Percentiles rank a stretch among this genome's conserved stretches.
Conservation (phyloP, 2,113 vertebrate genomes). For the Panthera leo region DNA sequence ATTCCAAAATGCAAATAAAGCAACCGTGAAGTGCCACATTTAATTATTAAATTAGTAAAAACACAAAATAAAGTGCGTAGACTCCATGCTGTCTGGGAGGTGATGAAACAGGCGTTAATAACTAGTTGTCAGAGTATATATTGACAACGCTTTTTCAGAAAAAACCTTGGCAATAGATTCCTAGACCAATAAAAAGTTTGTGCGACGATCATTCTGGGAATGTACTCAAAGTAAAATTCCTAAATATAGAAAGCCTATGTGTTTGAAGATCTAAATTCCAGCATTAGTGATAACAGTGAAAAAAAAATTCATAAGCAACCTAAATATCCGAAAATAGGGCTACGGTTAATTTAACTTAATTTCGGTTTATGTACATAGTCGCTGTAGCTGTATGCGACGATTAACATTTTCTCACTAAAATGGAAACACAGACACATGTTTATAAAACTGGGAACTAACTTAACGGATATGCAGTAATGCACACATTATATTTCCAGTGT, state of each 20-base stretch:
- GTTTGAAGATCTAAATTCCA: constrained; percentile 52
- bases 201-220: constrained; percentile 53
- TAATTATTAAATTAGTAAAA: constrained; percentile 66
- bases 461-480: neutral
- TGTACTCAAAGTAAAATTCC: constrained; percentile 52
- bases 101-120: constrained; percentile 62
- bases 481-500: neutral
- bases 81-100: constrained; percentile 35
- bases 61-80: constrained; percentile 73
- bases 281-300: constrained; percentile 46
- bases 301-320: neutral
- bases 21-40: neutral
- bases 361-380: neutral
- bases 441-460: constrained; percentile 17
- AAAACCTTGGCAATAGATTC: constrained; percentile 54
- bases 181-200: constrained; percentile 48
- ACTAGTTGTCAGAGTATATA: constrained; percentile 43
- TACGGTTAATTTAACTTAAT: constrained; percentile 43
- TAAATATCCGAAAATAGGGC: constrained; percentile 13
- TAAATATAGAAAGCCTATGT: constrained; percentile 62
- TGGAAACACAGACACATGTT: neutral
- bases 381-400: neutral
- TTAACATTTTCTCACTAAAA: neutral
- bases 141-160: constrained; percentile 53
- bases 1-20: constrained; percentile 61